Base-by-base conservation (phyloP, 1,140 invertebrate species). In the Drosophila virilis region DNA sequence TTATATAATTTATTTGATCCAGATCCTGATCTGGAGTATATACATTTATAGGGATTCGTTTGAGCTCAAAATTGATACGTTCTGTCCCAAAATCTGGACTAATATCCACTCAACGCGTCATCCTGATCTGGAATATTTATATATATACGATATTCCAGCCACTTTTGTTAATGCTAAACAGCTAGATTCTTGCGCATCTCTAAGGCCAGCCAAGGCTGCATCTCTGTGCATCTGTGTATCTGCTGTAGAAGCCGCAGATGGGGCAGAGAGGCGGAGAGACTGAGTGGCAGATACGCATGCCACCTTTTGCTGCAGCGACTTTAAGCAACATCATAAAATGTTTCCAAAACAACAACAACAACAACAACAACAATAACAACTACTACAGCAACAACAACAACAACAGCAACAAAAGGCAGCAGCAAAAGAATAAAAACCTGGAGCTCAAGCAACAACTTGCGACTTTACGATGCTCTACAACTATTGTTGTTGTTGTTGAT, bases 401-500 rank as follows among this genome's bases (percentile, higher is more conserved):
- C n/a, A n/a, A n/a, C n/a, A n/a, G n/a, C 60, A 58, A 40, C 55
- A 50, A 42, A 28, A 12, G n/a, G 38, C 50, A 55, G 43, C 50
- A 28, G 40, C 42, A 43, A 72, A 59, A 48, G 37, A 38, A 17
- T 38, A 43, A 35, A 55, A 61, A 72, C 52, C 37, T 66, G 69
- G 52, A 52, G 46, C 45, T 38, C 62, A 58, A 67, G 54, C 57
- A 67, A 75, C 66, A 80, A 80, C 77, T 66, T 76, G 76, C 62
- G 71, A 78, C 77, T 75, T 82, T 78, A 70, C 71, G 82, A 69
- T 70, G 69, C 66, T 77, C 65, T 66, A 72, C 66, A 78, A 72
- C 80, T 68, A 78, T 79, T 81, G 67, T 68, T 77, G 67, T 81
- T 62, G 52, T 58, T 61, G 59, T 58, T 73, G 66, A 46, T 65